Evolutionary conservation across 2,888 invertebrate genomes (phyloP).

Genomic region (Aphidoletes aphidimyza): DNA sequence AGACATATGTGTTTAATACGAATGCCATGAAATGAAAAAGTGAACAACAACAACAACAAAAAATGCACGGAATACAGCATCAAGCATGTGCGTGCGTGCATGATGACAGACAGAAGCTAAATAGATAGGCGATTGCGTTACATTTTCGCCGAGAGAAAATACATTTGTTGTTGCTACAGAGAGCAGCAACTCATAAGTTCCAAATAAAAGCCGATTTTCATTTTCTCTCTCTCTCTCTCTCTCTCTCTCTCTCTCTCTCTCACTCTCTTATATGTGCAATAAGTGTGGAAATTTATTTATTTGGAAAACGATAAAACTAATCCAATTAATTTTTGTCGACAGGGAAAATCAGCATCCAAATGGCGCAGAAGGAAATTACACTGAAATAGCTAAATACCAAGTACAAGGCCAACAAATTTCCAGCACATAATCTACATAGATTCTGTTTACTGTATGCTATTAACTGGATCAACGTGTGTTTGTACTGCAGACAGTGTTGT

Average conservation of each 20-base stretch:
- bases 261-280: not conserved
- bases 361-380: conserved; percentile 16
- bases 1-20: not conserved
- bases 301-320: conserved; percentile 54
- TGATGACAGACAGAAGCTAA: not conserved
- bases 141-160: too few species aligned
- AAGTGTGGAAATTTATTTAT: conserved; percentile 6
- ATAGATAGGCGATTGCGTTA: not conserved
- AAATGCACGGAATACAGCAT: not conserved
- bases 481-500: not conserved
- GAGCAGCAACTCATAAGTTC: too few species aligned
- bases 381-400: not conserved
- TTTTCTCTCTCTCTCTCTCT: not conserved
- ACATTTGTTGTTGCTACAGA: too few species aligned
- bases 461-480: not conserved
- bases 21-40: conserved; percentile 1
- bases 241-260: too few species aligned
- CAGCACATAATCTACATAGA: conserved; percentile 36
- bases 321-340: conserved; percentile 54
- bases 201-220: not conserved
- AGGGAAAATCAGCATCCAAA: conserved; percentile 48
- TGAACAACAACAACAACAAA: too few species aligned
- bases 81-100: not conserved
- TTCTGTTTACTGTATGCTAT: conserved; percentile 20
- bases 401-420: too few species aligned